Evolutionary conservation across 1,140 invertebrate genomes (phyloP), one percentile per base, ranked within the genome.

Genomic region (Atta cephalotes): DNA sequence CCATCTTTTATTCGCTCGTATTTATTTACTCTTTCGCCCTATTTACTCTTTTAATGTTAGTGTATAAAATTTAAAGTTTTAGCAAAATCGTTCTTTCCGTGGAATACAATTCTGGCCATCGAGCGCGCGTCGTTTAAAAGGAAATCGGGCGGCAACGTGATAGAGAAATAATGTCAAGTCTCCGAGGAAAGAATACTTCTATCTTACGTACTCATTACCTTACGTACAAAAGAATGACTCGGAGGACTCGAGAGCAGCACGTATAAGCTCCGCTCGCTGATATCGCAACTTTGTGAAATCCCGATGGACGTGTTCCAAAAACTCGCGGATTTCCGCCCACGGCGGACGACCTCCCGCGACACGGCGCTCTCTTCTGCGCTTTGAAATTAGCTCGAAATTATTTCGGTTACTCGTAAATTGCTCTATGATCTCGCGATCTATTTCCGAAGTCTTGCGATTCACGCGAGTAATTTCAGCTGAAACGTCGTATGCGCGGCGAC

Each of bases 201-300:
- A 53, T 25, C 14, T 51, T 16, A 16, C 14, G 49, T 51, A 14
- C 14, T 10, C 31, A 76, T 39, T 21, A 21, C 21, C 21, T 21
- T 21, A 21, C 21, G 21, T 21, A 14, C 0, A n/a, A 16, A 14
- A 60, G n/a, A 60, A 21, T 58, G 21, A 21, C 21, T 21, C 21
- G 14, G 1, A 16, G 14, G 71, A n/a, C 39, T 6, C 31, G 31
- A 25, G 51, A 39, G 56, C 49, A 12, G 49, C 12, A 58, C 14
- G 76, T 31, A 7, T 35, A 3, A 6, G 12, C 18, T 28, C 7
- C 21, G 5, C 21, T 39, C 31, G 51, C 16, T 70, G 21, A 74
- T 80, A 66, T 60, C 53, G 70, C 66, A 72, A 89, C 63, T 62
- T 86, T 77, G 35, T 53, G 66, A 65, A 88, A 88, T 62, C 31